Conservation (phyloP, 2,888 invertebrate species). For the Cistogaster globosa region DNA sequence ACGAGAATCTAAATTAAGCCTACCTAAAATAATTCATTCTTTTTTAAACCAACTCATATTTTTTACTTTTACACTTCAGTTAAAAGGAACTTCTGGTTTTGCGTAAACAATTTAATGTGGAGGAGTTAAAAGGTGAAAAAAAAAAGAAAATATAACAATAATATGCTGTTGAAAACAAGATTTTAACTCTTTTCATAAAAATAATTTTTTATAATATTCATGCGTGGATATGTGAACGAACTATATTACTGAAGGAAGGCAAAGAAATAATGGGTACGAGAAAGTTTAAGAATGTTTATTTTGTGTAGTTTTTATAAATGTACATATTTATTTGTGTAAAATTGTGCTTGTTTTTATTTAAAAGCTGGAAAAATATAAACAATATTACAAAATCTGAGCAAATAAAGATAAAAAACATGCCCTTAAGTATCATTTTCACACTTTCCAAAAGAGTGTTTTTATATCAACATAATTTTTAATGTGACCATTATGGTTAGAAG, state of each 20-base stretch:
- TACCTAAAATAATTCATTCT: no score
- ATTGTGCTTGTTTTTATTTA: slow-evolving; percentile 3
- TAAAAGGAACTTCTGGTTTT: no score
- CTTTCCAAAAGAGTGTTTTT: no score
- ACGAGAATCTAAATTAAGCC: no score
- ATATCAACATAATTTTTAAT: no score
- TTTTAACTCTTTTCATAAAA: slow-evolving; percentile 55
- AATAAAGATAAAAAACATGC: slow-evolving; percentile 18
- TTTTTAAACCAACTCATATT: no score
- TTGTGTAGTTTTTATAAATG: no score
- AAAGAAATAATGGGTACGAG: not conserved
- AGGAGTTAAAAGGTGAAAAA: no score
- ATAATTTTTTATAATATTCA: not conserved
- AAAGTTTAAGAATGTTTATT: slow-evolving; percentile 28
- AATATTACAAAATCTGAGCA: slow-evolving; percentile 45
- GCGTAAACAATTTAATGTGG: no score
- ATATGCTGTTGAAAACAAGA: slow-evolving; percentile 61
- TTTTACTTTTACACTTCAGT: no score
- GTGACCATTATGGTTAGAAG: no score
- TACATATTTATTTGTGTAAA: not conserved
- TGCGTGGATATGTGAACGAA: not conserved
- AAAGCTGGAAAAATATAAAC: slow-evolving; percentile 30
- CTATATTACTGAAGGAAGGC: not conserved
- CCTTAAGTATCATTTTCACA: slow-evolving; percentile 59
- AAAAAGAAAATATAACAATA: slow-evolving; percentile 41